A percentile compares a stretch with the other conserved stretches of the same genome.
These are phyloP conservation scores for Ia io DNA, from an alignment of 2,113 vertebrate species.

Conservation along the genomic window DNA sequence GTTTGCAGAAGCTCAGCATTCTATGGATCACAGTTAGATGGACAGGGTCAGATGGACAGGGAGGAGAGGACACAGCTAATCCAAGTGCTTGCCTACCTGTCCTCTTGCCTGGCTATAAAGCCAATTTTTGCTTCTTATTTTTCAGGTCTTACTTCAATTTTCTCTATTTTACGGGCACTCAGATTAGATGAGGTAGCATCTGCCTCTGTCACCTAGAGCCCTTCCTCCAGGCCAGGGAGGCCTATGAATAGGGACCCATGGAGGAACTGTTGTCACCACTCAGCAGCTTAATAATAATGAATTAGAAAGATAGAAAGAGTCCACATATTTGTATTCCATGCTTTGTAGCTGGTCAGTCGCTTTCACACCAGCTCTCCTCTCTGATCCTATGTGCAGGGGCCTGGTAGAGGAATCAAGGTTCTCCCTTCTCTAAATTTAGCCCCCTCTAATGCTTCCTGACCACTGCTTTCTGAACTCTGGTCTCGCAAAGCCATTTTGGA, in stretches of 20 bases:
- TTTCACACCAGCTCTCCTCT: background rate
- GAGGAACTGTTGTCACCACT: fast-evolving
- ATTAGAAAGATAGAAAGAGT: too few relatives aligned
- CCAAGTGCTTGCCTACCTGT: fast-evolving
- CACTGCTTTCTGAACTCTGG: background rate
- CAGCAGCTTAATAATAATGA: background rate
- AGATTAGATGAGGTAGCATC: background rate
- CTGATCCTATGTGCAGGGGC: fast-evolving
- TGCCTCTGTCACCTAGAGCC: background rate
- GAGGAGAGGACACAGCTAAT: background rate
- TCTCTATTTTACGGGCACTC: background rate
- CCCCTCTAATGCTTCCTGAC: background rate
- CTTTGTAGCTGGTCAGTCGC: background rate
- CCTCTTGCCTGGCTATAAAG: background rate
- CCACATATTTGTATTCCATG: background rate
- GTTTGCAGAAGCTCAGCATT: background rate
- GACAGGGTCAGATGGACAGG: background rate
- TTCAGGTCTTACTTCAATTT: background rate
- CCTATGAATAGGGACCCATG: fast-evolving
- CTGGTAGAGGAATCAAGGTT: background rate
- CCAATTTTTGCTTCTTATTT: background rate
- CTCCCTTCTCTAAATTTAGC: background rate
- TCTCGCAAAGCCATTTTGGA: background rate
- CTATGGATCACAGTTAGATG: background rate
- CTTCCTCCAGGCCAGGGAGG: background rate